A percentile compares a stretch with the other conserved stretches of the same genome.
These are phyloP conservation scores for Odontocerum albicorne DNA, from an alignment of 2,888 invertebrate species.

Conservation along the genomic window DNA sequence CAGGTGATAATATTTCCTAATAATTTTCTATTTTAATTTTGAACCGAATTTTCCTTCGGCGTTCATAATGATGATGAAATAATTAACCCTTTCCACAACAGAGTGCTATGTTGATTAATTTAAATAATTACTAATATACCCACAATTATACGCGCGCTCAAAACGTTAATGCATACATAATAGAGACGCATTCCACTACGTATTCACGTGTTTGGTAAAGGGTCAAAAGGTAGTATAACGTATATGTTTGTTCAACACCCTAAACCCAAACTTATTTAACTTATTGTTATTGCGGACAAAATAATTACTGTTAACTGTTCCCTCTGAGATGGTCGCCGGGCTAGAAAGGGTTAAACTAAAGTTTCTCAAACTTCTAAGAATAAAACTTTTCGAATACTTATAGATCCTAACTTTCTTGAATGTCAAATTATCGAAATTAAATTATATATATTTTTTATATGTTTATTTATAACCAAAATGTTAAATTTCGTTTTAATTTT, in stretches of 20 bases:
- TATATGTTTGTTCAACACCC: constrained; percentile 22
- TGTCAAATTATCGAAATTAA: too few species aligned
- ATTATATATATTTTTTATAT: too few species aligned
- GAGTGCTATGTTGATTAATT: background rate
- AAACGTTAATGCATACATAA: constrained; percentile 10
- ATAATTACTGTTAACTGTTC: constrained; percentile 34
- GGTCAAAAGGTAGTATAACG: constrained; percentile 20
- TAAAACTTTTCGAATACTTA: too few species aligned
- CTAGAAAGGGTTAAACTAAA: constrained; percentile 17
- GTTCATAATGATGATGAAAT: background rate
- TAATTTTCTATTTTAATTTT: too few species aligned
- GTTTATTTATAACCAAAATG: too few species aligned
- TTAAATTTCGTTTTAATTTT: too few species aligned
- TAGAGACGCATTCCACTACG: constrained; percentile 9
- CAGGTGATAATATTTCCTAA: too few species aligned
- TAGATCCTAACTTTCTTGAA: too few species aligned
- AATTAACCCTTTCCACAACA: background rate
- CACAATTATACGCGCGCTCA: background rate
- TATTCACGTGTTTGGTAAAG: background rate
- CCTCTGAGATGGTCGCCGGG: background rate
- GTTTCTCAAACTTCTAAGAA: too few species aligned
- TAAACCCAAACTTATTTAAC: constrained; percentile 33
- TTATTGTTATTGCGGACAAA: constrained; percentile 36
- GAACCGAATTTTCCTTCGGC: too few species aligned
- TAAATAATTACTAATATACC: background rate